Evolutionary conservation across 2,888 invertebrate genomes (phyloP), one percentile per base, ranked within the genome.

Genomic region (Athalia rosae): DNA sequence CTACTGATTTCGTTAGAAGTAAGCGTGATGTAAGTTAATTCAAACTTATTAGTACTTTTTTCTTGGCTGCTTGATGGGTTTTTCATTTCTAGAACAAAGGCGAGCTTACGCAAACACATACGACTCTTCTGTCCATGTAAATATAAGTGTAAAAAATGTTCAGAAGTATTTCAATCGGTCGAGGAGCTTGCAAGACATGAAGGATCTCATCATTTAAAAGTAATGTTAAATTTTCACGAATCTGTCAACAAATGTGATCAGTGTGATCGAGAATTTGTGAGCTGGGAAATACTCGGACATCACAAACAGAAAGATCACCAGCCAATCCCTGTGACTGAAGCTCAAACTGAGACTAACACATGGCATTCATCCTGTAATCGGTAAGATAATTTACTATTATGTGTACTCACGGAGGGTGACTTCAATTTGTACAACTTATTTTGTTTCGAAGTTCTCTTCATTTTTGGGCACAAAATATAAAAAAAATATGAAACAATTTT

Each of bases 181-280:
- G 84, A 88, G 71, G 84, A 87, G 45, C 82, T 88, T n/a, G 87
- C 86, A 0, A 85, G 83, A 74, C 88, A 88, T 67, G 87, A 88
- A 76, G 88, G 84, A 45, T 82, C 81, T 8, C 80, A 79, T 74
- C 88, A 88, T 62, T 76, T 86, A 13, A 86, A 87, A 79, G 82
- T 87, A 15, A 83, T 82, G 11, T 78, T 87, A 7, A 85, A 87
- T 77, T 85, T 85, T 66, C 82, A 84, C 13, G 83, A 84, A 79
- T 80, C 79, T 45, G 81, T 86, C 4, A 84, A 87, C 50, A 84
- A 86, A 59, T 88, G 87, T 64, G 83, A 87, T 69, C 84, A 85
- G 78, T 87, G 87, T 67, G 86, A 87, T 76, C 84, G 87, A 41
- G 84, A 86, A 62, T 88, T 88, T 53, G 81, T 87, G 3, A 86